Evolutionary conservation across 1,140 invertebrate species (phyloP).

Genomic region (Thaumetopoea pityocampa): DNA sequence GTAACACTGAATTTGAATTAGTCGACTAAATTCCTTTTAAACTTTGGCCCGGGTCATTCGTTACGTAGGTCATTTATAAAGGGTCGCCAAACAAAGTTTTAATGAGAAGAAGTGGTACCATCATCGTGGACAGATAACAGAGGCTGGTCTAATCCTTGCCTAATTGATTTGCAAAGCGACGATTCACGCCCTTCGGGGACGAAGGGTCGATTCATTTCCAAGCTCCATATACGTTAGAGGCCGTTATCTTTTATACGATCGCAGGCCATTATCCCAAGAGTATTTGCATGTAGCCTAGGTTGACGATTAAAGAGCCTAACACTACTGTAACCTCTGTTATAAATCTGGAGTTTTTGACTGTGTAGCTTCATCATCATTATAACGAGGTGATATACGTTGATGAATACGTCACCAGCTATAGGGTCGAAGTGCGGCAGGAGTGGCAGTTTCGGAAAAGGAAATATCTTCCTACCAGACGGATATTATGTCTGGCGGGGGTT

Average conservation of each 20-base stretch:
- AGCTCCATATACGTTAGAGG: constrained; percentile 10
- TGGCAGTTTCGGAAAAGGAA: no score
- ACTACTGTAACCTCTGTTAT: no score
- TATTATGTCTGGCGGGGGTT: no score
- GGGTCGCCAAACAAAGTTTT: constrained; percentile 40
- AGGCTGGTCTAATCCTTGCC: constrained; percentile 23
- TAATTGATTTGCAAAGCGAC: constrained; percentile 50
- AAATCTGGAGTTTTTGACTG: no score
- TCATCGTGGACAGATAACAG: constrained; percentile 36
- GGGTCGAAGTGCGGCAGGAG: no score
- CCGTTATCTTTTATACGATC: constrained; percentile 11
- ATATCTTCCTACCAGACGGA: no score
- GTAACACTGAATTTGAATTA: constrained; percentile 26
- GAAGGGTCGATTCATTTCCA: constrained; percentile 3
- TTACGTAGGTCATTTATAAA: constrained; percentile 49
- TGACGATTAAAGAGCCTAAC: no score
- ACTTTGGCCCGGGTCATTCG: constrained; percentile 27
- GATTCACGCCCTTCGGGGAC: constrained; percentile 28
- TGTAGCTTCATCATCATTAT: no score
- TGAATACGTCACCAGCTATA: no score
- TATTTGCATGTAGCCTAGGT: no score
- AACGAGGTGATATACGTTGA: no score
- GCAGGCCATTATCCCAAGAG: background rate
- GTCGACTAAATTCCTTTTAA: constrained; percentile 26
- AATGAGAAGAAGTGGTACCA: constrained; percentile 38